Evolutionary conservation across 2,888 invertebrate genomes (phyloP).

Genomic region (Chymomyza caudatula): DNA sequence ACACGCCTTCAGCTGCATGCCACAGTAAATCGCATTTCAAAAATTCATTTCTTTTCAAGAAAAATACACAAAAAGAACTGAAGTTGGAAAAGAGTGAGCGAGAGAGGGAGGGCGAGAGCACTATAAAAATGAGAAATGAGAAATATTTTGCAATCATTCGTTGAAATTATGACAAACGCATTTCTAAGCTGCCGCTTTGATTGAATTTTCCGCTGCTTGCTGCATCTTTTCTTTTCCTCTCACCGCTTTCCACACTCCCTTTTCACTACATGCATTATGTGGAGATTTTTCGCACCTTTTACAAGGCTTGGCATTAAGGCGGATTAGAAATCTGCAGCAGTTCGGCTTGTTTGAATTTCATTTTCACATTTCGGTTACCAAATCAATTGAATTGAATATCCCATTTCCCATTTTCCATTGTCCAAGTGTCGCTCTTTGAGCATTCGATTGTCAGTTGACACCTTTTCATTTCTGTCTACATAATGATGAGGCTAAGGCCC

Average conservation of each 20-base stretch:
- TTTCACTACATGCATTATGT: not conserved
- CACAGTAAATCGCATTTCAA: conserved; percentile 50
- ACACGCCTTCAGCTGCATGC: conserved; percentile 33
- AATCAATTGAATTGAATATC: conserved; percentile 33
- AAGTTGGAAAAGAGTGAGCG: not conserved
- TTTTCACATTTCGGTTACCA: conserved; percentile 35
- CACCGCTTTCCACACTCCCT: not conserved
- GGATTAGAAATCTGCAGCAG: conserved; percentile 15
- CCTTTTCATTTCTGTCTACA: conserved; percentile 49
- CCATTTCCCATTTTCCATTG: conserved; percentile 8
- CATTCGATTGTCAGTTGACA: conserved; percentile 50
- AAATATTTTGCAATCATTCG: conserved; percentile 65
- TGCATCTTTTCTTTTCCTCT: not conserved
- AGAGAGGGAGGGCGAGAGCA: not conserved
- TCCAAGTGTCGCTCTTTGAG: conserved; percentile 20
- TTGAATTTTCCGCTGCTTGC: conserved; percentile 48
- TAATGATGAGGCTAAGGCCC: conserved; percentile 41
- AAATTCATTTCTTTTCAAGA: conserved; percentile 48
- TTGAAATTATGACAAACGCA: conserved; percentile 67
- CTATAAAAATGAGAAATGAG: conserved; percentile 50
- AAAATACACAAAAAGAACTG: conserved; percentile 25
- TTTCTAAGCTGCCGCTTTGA: conserved; percentile 65
- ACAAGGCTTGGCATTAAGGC: not conserved
- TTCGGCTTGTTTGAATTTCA: conserved; percentile 47
- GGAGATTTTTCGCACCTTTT: not conserved